Percentiles rank a stretch among this genome's conserved stretches.
Evolutionary conservation across 2,797 vertebrate species (phyloP).

Genomic region (Diglossa cyanea): DNA sequence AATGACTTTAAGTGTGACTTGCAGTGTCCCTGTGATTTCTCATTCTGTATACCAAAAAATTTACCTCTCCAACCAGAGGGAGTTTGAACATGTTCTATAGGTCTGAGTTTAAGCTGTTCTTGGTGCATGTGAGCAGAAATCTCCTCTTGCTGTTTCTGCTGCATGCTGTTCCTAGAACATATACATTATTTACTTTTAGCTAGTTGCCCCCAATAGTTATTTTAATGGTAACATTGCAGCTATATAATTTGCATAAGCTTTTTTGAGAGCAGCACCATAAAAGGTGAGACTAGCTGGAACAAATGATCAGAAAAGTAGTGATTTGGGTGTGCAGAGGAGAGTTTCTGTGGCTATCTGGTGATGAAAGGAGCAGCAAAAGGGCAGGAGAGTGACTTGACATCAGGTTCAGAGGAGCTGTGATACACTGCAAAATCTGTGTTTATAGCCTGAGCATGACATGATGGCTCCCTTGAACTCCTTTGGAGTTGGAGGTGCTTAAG

Average conservation of each 20-base stretch:
- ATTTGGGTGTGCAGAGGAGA: neutral
- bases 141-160: neutral
- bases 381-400: neutral
- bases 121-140: neutral
- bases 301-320: neutral
- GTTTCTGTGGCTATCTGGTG: neutral
- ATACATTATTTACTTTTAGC: conserved; percentile 4
- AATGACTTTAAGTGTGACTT: neutral
- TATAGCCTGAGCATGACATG: neutral
- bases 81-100: neutral
- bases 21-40: neutral
- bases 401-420: neutral
- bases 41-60: neutral
- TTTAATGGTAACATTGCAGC: neutral
- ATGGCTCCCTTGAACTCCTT: neutral
- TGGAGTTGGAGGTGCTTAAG: neutral
- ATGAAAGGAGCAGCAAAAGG: neutral
- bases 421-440: neutral
- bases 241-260: conserved; percentile 10
- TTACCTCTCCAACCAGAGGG: neutral
- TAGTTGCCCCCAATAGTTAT: conserved; percentile 3
- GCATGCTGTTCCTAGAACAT: neutral
- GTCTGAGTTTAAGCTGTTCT: neutral
- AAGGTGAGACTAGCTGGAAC: neutral
- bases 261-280: neutral